These are phyloP conservation scores for Hemichromis elongatus DNA, from an alignment of 2,113 vertebrate species.

Conservation along the genomic window DNA sequence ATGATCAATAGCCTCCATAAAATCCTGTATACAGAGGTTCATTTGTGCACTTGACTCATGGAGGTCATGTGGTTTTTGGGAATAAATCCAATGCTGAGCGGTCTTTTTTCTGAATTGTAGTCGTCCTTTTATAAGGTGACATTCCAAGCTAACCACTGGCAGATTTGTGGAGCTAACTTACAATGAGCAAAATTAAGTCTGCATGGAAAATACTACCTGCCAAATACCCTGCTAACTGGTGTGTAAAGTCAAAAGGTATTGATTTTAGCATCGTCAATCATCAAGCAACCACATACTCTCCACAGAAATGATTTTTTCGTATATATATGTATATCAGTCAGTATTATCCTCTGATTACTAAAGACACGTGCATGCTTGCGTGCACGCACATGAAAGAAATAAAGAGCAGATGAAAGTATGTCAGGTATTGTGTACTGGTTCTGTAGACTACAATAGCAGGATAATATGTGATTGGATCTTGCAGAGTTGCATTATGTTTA, in stretches of 20 bases:
- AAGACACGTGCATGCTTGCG: neutral
- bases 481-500: slow-evolving; percentile 19
- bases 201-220: neutral
- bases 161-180: neutral
- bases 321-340: neutral
- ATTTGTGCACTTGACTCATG: neutral
- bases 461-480: slow-evolving; percentile 40
- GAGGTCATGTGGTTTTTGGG: neutral
- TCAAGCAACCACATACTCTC: neutral
- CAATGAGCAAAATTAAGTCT: neutral
- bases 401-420: slow-evolving; percentile 49
- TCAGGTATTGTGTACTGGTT: slow-evolving; percentile 47
- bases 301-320: neutral
- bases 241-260: neutral
- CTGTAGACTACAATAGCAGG: slow-evolving; percentile 24
- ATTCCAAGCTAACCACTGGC: neutral
- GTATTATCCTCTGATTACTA: neutral
- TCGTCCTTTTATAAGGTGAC: neutral
- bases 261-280: neutral
- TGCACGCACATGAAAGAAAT: slow-evolving; percentile 10
- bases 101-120: neutral
- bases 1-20: neutral
- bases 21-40: neutral
- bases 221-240: neutral
- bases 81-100: neutral